Percentiles rank a stretch among this genome's conserved stretches.
phyloP scores from a whole-genome alignment of 2,797 vertebrate species.

The Mormyrops attenuatus region DNA sequence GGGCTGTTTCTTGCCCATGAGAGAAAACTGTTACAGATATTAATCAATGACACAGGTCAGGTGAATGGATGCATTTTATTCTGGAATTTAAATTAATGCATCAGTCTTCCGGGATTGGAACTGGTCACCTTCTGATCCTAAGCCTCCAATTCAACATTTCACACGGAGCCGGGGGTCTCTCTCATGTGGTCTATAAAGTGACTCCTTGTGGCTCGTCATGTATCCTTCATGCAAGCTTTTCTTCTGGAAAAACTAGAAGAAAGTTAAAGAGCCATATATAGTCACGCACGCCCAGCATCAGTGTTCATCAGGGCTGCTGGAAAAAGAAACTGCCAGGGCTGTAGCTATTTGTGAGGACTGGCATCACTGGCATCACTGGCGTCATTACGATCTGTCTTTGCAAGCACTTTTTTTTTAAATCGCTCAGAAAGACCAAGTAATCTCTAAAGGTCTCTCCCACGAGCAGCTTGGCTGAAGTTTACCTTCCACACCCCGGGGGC shows the following conservation, averaged over 20 bases:
- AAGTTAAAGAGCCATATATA: slow-evolving; percentile 42
- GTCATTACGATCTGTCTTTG: slow-evolving; percentile 9
- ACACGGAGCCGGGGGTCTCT: background rate
- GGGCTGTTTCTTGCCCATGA: background rate
- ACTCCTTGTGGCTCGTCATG: slow-evolving; percentile 50
- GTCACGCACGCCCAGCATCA: background rate
- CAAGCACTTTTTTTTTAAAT: slow-evolving; percentile 13
- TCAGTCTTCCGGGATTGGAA: background rate
- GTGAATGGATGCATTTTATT: background rate
- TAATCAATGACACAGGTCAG: background rate
- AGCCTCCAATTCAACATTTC: background rate
- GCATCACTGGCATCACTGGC: slow-evolving; percentile 15
- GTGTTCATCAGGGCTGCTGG: slow-evolving; percentile 12
- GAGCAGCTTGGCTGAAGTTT: slow-evolving; percentile 39
- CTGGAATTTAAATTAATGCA: background rate
- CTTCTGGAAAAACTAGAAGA: slow-evolving; percentile 55
- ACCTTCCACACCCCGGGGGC: slow-evolving; percentile 49
- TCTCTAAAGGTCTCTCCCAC: slow-evolving; percentile 25
- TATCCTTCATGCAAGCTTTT: slow-evolving; percentile 71
- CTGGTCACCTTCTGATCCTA: background rate
- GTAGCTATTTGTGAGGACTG: slow-evolving; percentile 17
- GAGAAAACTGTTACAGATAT: background rate
- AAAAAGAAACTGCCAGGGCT: background rate
- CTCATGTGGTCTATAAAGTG: slow-evolving; percentile 15
- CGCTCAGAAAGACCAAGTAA: slow-evolving; percentile 19